Conservation (phyloP, 2,797 vertebrate genomes). For the Anguilla anguilla region DNA sequence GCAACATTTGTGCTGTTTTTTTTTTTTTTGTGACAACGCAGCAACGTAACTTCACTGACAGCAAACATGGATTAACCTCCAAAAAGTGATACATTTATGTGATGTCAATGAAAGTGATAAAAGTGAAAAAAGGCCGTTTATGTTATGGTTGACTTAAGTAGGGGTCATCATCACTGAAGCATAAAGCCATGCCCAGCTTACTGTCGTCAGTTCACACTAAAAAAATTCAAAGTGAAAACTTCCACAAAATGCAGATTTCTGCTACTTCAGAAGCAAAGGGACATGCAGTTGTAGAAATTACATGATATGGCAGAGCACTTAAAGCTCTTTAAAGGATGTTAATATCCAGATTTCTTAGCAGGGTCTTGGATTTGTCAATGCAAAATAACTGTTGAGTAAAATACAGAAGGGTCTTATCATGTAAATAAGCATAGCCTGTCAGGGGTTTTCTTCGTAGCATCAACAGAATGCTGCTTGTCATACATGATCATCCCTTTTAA, state of each 20-base stretch:
- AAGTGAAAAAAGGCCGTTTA: background rate
- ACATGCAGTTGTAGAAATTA: background rate
- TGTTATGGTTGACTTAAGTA: background rate
- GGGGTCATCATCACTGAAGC: background rate
- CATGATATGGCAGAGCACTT: background rate
- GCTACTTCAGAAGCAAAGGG: background rate
- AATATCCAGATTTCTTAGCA: background rate
- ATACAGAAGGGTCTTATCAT: background rate
- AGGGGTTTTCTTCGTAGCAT: constrained; percentile 9
- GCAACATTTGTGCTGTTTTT: background rate
- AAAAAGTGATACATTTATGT: background rate
- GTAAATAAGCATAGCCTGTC: constrained; percentile 28
- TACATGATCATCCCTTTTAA: constrained; percentile 7
- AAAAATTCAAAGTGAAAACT: background rate
- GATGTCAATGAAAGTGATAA: background rate
- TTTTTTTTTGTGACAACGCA: background rate
- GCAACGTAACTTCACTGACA: background rate
- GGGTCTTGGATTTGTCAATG: background rate
- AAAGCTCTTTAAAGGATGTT: background rate
- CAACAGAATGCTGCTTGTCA: constrained; percentile 14
- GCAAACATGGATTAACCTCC: background rate
- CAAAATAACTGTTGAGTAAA: constrained; percentile 12
- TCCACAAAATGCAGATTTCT: background rate
- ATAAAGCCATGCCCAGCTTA: background rate
- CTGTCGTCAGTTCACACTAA: background rate